A percentile compares a stretch with the other conserved stretches of the same genome.
Evolutionary conservation across 2,113 vertebrate genomes (phyloP).

Genomic region (Regulus satrapa): DNA sequence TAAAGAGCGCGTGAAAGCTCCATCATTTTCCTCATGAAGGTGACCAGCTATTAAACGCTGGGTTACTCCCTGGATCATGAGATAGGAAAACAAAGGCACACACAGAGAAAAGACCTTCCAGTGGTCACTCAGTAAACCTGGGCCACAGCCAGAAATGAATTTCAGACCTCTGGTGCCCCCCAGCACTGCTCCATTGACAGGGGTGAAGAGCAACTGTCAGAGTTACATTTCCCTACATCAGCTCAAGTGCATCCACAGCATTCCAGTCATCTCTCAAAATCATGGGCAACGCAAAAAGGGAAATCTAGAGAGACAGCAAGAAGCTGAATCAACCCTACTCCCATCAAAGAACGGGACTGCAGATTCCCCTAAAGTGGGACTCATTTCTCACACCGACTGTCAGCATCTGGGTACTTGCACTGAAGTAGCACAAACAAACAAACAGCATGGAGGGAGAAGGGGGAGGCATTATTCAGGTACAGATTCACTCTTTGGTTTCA

Average conservation of each 20-base stretch:
- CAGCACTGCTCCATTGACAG: neutral
- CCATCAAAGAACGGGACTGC: neutral
- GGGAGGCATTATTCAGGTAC: neutral
- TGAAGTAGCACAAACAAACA: conserved; percentile 15
- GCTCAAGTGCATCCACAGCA: neutral
- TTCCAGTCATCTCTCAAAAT: neutral
- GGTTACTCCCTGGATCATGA: neutral
- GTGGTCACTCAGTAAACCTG: neutral
- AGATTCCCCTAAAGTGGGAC: neutral
- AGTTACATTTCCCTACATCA: neutral
- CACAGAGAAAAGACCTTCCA: neutral
- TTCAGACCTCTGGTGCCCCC: neutral
- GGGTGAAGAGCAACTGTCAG: neutral
- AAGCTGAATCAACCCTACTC: neutral
- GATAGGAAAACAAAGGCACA: neutral
- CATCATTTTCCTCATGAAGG: neutral
- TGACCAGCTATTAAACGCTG: neutral
- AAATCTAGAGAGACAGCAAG: neutral
- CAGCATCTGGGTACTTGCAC: neutral
- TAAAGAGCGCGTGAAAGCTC: neutral
- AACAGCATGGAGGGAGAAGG: neutral
- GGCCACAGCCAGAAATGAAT: neutral
- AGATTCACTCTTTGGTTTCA: neutral
- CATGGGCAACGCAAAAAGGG: neutral
- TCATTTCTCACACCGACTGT: neutral